Percentiles rank a stretch among this genome's conserved stretches.
These are phyloP conservation scores for Xestoiulus laeticollis DNA, from an alignment of 2,888 invertebrate genomes.

Conservation along the genomic window DNA sequence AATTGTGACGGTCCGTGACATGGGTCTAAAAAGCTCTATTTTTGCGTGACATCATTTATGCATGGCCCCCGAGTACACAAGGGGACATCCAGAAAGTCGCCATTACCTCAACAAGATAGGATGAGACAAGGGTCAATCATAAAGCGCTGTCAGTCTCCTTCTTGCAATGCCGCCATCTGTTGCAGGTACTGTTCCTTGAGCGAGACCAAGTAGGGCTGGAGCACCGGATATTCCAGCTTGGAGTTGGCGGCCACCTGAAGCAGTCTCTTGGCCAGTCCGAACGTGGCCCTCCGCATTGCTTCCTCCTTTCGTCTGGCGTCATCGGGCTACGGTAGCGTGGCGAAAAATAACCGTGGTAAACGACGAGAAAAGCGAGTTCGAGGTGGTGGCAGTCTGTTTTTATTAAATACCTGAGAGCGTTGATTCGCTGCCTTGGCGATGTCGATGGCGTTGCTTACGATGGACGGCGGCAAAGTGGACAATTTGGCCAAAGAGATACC, in stretches of 20 bases:
- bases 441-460: slow-evolving; percentile 48
- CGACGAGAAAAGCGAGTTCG: not conserved
- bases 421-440: not conserved
- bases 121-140: too few relatives aligned
- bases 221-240: not conserved
- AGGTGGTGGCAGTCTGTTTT: too few relatives aligned
- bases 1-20: too few relatives aligned
- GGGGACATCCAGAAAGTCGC: too few relatives aligned
- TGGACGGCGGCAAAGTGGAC: slow-evolving; percentile 47
- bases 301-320: not conserved
- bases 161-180: not conserved
- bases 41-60: too few relatives aligned
- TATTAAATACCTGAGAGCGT: slow-evolving; percentile 24
- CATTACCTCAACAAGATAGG: too few relatives aligned
- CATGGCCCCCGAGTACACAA: too few relatives aligned
- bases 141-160: too few relatives aligned
- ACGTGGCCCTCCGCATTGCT: not conserved
- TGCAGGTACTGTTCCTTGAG: not conserved
- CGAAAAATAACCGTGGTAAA: too few relatives aligned
- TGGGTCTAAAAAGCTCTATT: too few relatives aligned
- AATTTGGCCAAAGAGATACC: slow-evolving; percentile 52
- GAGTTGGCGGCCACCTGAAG: slow-evolving; percentile 38
- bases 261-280: slow-evolving; percentile 36
- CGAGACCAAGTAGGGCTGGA: not conserved
- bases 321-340: not conserved